phyloP scores from a whole-genome alignment of 2,113 vertebrate species.

The Pterocles orientalis region DNA sequence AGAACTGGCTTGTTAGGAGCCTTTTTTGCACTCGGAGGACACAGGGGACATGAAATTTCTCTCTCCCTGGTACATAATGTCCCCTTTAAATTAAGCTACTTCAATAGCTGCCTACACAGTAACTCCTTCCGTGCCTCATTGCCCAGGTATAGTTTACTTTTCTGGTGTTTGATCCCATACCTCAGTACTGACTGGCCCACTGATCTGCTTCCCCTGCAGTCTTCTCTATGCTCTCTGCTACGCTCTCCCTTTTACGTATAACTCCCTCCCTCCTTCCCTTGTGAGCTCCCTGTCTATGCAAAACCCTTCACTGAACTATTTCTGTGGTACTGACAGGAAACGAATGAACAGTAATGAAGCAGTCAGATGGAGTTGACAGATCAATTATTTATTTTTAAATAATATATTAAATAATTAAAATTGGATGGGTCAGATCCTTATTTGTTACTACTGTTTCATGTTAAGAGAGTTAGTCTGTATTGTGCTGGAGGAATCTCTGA shows the following conservation, averaged over 20 bases:
- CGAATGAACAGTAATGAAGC: neutral
- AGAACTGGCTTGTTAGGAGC: neutral
- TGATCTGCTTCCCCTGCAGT: neutral
- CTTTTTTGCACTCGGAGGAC: neutral
- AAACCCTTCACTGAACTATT: neutral
- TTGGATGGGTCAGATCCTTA: neutral
- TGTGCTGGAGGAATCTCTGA: neutral
- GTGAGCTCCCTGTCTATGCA: neutral
- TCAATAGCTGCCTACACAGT: neutral
- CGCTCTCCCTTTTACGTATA: neutral
- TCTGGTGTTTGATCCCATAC: neutral
- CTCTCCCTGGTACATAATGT: neutral
- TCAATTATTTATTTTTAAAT: conserved; percentile 17
- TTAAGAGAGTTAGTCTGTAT: neutral
- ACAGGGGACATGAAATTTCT: neutral
- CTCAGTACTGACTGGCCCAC: neutral
- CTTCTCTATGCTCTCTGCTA: neutral
- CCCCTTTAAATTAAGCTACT: neutral
- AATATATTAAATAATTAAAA: neutral
- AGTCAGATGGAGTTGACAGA: neutral
- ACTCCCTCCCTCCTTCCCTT: neutral
- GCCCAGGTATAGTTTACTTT: neutral
- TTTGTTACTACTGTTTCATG: neutral
- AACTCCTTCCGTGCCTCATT: neutral
- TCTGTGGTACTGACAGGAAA: neutral